phyloP scores from a whole-genome alignment of 2,888 invertebrate species.

The Platycheirus albimanus region DNA sequence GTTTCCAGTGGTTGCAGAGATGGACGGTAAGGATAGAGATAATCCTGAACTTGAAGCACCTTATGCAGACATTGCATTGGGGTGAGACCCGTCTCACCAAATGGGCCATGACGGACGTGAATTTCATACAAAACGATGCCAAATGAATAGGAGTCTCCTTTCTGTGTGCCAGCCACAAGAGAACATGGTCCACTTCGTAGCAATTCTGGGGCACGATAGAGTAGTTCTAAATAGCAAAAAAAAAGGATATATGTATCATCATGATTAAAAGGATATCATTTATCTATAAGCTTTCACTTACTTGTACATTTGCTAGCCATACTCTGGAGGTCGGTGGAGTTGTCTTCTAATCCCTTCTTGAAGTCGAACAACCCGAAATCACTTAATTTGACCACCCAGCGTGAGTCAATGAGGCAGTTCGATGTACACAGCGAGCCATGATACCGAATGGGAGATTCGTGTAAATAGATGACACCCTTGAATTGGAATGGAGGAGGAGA shows the following conservation, averaged over 20 bases:
- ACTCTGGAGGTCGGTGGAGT: slow-evolving; percentile 85
- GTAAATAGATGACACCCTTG: slow-evolving; percentile 95
- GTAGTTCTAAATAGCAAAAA: slow-evolving; percentile 84
- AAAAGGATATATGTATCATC: background rate
- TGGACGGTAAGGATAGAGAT: slow-evolving; percentile 84
- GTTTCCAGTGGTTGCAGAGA: slow-evolving; percentile 90
- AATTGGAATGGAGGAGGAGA: slow-evolving; percentile 46
- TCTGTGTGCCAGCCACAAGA: slow-evolving; percentile 85
- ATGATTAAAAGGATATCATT: slow-evolving; percentile 11
- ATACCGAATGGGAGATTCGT: slow-evolving; percentile 92
- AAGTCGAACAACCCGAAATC: slow-evolving; percentile 96
- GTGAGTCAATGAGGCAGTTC: slow-evolving; percentile 96
- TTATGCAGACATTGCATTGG: slow-evolving; percentile 85
- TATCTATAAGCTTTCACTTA: slow-evolving; percentile 81
- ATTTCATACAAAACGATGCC: slow-evolving; percentile 94
- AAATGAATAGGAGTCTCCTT: slow-evolving; percentile 94
- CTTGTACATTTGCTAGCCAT: slow-evolving; percentile 87
- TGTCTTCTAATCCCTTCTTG: slow-evolving; percentile 88
- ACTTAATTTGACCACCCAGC: slow-evolving; percentile 96
- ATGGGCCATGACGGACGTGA: slow-evolving; percentile 93
- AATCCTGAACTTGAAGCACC: slow-evolving; percentile 81
- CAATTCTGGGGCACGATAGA: slow-evolving; percentile 92
- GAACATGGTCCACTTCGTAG: slow-evolving; percentile 84
- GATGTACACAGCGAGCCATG: slow-evolving; percentile 95
- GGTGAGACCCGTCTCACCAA: slow-evolving; percentile 88